phyloP scores from a whole-genome alignment of 2,113 vertebrate species.

The Andinoacara biseriatus region DNA sequence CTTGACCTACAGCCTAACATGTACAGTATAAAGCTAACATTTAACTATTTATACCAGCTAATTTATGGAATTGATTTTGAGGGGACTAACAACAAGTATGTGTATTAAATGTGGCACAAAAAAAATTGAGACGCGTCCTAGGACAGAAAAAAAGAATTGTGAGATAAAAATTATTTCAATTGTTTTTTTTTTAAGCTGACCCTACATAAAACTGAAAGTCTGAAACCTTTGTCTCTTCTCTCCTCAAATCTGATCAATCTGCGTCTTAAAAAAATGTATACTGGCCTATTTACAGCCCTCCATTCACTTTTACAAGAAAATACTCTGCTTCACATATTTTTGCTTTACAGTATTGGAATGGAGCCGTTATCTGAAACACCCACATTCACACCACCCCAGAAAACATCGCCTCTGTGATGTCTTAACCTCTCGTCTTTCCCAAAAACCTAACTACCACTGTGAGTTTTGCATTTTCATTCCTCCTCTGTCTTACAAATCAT shows the following conservation, averaged over 20 bases:
- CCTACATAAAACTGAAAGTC: neutral
- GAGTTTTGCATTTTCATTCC: slow-evolving; percentile 5
- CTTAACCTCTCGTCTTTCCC: slow-evolving; percentile 2
- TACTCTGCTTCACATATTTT: neutral
- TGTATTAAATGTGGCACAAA: neutral
- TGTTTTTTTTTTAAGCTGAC: neutral
- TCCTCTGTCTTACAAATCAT: slow-evolving; percentile 16
- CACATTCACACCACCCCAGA: neutral
- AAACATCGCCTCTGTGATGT: neutral
- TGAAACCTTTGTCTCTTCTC: neutral
- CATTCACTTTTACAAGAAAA: neutral
- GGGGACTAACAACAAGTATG: neutral
- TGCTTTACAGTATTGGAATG: neutral
- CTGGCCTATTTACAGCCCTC: neutral
- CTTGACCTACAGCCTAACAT: neutral
- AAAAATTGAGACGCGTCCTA: neutral
- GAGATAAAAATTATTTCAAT: neutral
- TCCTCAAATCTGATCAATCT: neutral
- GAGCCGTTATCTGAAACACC: slow-evolving; percentile 1
- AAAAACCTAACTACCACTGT: neutral
- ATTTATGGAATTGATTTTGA: neutral
- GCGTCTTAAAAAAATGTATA: neutral
- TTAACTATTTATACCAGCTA: neutral
- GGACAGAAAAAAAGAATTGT: neutral
- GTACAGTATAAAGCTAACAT: no score